phyloP scores from a whole-genome alignment of 2,113 vertebrate species.

The Barbus barbus region DNA sequence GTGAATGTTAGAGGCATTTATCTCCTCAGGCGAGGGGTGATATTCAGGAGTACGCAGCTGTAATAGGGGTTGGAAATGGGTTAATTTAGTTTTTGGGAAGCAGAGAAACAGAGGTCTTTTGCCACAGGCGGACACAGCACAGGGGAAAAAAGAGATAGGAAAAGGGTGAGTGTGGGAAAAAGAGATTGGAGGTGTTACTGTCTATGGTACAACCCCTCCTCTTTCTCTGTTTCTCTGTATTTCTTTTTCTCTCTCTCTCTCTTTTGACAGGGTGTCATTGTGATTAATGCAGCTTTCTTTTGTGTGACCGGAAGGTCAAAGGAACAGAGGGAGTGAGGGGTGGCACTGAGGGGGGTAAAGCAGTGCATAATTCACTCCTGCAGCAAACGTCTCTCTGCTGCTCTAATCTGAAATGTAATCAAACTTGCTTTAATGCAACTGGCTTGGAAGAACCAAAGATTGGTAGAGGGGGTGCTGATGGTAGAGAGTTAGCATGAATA shows the following conservation, averaged over 20 bases:
- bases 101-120: conserved; percentile 38
- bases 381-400: conserved; percentile 54
- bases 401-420: conserved; percentile 73
- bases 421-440: conserved; percentile 64
- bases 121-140: conserved; percentile 42
- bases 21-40: conserved; percentile 68
- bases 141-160: background rate
- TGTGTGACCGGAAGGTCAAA: conserved; percentile 73
- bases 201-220: background rate
- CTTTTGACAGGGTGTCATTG: conserved; percentile 64
- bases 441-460: conserved; percentile 56
- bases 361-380: conserved; percentile 65
- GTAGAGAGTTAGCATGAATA: background rate
- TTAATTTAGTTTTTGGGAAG: conserved; percentile 67
- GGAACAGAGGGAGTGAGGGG: conserved; percentile 65
- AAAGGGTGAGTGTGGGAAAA: conserved; percentile 56
- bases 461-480: background rate
- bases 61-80: conserved; percentile 68
- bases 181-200: conserved; percentile 6
- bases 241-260: conserved; percentile 48
- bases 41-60: conserved; percentile 73
- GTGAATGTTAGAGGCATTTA: conserved; percentile 63
- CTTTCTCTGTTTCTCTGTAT: background rate
- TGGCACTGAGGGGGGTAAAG: conserved; percentile 61
- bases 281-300: conserved; percentile 75